A percentile compares a stretch with the other conserved stretches of the same genome.
Evolutionary conservation across 1,140 invertebrate genomes (phyloP).

Genomic region (Andricus grossulariae): DNA sequence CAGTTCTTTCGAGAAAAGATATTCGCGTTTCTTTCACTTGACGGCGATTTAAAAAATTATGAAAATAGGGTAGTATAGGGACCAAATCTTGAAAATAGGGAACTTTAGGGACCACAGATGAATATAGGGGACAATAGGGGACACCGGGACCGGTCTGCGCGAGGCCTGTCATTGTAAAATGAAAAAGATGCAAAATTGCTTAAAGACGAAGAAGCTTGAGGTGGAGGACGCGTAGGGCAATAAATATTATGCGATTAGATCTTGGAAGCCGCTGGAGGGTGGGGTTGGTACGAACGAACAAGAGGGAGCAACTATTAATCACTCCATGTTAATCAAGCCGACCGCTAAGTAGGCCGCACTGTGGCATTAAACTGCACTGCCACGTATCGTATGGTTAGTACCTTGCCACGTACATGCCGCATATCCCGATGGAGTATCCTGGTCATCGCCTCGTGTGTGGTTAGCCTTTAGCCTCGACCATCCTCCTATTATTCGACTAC

Average conservation of each 20-base stretch:
- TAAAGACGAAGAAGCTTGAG: constrained; percentile 46
- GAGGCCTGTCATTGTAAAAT: constrained; percentile 12
- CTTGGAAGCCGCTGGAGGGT: constrained; percentile 56
- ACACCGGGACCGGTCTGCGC: no score
- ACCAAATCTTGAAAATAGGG: no score
- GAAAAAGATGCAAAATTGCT: constrained; percentile 40
- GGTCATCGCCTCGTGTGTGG: constrained; percentile 48
- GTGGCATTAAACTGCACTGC: constrained; percentile 63
- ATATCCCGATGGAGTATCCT: constrained; percentile 23
- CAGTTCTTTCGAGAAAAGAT: no score
- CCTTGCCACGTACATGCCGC: constrained; percentile 24
- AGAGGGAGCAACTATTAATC: constrained; percentile 69
- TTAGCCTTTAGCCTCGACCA: constrained; percentile 47
- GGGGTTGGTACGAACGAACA: constrained; percentile 61
- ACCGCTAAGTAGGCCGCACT: constrained; percentile 69
- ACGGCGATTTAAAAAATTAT: no score
- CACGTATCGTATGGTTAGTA: constrained; percentile 44
- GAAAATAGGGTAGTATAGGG: no score
- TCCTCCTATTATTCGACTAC: constrained; percentile 58
- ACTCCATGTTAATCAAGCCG: constrained; percentile 69
- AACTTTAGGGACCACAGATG: no score
- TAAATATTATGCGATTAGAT: constrained; percentile 73
- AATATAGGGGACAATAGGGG: no score
- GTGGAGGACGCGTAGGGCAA: constrained; percentile 61
- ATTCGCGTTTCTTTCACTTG: no score